Evolutionary conservation across 2,113 vertebrate genomes (phyloP), one percentile per base, ranked within the genome.

Genomic region (Bubo bubo): DNA sequence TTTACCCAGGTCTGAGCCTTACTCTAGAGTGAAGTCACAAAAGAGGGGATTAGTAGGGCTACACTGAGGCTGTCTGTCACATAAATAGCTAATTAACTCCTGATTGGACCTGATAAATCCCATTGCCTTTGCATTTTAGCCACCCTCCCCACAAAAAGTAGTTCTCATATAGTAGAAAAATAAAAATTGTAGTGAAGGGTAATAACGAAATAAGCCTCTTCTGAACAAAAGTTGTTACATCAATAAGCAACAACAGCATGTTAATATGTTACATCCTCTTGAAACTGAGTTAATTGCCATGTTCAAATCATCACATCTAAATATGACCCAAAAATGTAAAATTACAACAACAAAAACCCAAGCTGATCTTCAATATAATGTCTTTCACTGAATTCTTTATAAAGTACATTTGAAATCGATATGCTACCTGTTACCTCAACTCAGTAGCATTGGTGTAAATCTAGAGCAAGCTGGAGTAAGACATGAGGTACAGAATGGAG

Each of bases 21-120:
- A 49, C 90, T 94, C 76, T 87, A 96, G 96, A 95, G 86, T 92
- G 75, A 84, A 95, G 67, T 95, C 96, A 95, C 94, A 95, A 97
- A 97, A 94, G 96, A 96, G 59, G 32, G 95, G 97, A 97, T 98
- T 97, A 97, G 93, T 23, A 60, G 52, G 85, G 94, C 88, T 95
- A 96, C 68, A 41, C 89, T 91, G 86, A 86, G 94, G 89, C 90
- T 84, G 88, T 92, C 97, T 97, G 95, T 96, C 96, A 95, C 90
- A 96, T 71, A 97, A 96, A 96, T 91, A 94, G 81, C 95, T 98
- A 96, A 98, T 98, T 97, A 98, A 97, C 95, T 97, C 77, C 91
- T 96, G 94, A 97, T 93, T 97, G 91, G 88, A 85, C 93, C 52
- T 76, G 60, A 77, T 95, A 97, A 97, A 97, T 95, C 93, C 67